These are phyloP conservation scores for Neodiprion pinetum DNA, from an alignment of 1,140 invertebrate genomes.

Conservation along the genomic window DNA sequence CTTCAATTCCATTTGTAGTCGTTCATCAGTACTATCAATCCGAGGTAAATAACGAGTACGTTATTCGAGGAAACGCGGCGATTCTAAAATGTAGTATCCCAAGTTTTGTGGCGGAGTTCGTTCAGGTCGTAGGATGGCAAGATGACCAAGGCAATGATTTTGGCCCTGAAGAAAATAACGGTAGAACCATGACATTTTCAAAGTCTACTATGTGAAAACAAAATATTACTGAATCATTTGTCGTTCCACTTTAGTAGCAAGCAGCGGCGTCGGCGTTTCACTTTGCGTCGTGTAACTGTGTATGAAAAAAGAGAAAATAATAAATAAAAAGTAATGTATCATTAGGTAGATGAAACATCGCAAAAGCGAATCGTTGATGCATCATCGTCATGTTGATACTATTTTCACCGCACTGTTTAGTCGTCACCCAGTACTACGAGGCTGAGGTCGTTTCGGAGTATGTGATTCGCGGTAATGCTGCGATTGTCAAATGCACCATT, in stretches of 20 bases:
- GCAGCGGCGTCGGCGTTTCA: constrained; percentile 29
- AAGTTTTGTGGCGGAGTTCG: constrained; percentile 90
- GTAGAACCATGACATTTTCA: constrained; percentile 51
- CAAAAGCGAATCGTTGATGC: constrained; percentile 9
- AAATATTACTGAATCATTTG: constrained; percentile 7
- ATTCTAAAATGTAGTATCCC: constrained; percentile 93
- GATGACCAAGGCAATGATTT: constrained; percentile 79
- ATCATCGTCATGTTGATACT: constrained; percentile 12
- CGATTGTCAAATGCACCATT: constrained; percentile 91
- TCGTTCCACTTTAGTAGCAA: constrained; percentile 8
- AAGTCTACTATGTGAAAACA: not conserved
- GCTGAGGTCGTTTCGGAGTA: constrained; percentile 92
- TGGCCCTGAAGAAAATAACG: constrained; percentile 67
- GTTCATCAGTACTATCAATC: constrained; percentile 89
- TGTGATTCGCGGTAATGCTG: constrained; percentile 90
- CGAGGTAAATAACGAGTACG: constrained; percentile 93
- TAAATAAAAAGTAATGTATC: not conserved
- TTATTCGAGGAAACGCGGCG: constrained; percentile 91
- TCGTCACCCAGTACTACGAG: constrained; percentile 90
- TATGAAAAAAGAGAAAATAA: no score
- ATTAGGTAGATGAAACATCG: constrained; percentile 16
- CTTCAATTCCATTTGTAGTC: constrained; percentile 66
- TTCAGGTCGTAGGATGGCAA: constrained; percentile 85
- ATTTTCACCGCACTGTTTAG: constrained; percentile 63
- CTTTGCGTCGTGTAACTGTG: no score